Conservation (phyloP, 2,888 invertebrate genomes). For the Chalcosyrphus nemorum region DNA sequence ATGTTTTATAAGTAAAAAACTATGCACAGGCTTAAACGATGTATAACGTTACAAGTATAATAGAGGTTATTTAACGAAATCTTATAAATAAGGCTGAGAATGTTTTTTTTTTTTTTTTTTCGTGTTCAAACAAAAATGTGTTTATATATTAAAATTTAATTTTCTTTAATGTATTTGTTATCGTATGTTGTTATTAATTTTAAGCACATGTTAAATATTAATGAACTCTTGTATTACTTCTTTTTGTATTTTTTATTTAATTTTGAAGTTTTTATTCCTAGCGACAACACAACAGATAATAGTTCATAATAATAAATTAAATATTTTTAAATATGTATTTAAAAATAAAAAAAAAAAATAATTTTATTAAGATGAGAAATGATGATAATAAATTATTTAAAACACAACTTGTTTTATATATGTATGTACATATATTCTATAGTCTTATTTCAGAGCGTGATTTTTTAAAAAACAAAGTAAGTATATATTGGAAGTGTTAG, state of each 20-base stretch:
- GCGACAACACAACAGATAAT: neutral
- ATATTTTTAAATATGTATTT: slow-evolving; percentile 24
- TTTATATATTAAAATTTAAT: neutral
- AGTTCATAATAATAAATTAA: neutral
- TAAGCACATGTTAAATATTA: slow-evolving; percentile 9
- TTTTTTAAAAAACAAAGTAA: no score
- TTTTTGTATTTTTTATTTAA: neutral
- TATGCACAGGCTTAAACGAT: no score
- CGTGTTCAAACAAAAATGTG: neutral
- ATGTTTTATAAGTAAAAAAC: no score
- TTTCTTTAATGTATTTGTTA: neutral
- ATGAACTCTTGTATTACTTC: neutral
- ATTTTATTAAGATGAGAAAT: slow-evolving; percentile 14
- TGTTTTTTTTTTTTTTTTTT: neutral
- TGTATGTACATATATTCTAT: no score
- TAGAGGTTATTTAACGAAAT: no score
- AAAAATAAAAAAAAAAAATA: neutral
- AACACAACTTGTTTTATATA: neutral
- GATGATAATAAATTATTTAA: slow-evolving; percentile 12
- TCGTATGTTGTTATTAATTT: slow-evolving; percentile 14
- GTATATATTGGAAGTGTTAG: no score
- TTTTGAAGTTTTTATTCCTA: neutral
- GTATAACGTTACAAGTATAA: no score
- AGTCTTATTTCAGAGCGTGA: no score
- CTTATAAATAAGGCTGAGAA: no score